Evolutionary conservation across 2,888 invertebrate genomes (phyloP), one percentile per base, ranked within the genome.

Genomic region (Unio delphinus): DNA sequence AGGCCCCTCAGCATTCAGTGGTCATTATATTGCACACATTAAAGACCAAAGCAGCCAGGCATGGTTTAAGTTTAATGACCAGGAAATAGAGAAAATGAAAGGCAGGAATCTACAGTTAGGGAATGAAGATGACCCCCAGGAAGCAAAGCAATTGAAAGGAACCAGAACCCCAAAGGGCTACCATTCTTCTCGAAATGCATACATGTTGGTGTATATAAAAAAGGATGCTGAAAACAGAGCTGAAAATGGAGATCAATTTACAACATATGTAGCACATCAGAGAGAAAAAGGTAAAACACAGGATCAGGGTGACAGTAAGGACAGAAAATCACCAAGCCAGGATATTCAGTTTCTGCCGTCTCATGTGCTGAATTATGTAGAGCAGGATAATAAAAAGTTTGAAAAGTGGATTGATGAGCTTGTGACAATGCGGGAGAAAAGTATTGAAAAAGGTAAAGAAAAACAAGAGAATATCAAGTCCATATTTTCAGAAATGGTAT

Each of bases 51-150:
- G 90, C 18, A 90, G 90, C 26, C 91, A 91, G 26, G 90, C 91
- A 63, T 94, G 94, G 93, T 93, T 92, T 85, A 92, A 92, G 80
- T 94, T 93, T 83, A 93, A 93, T 82, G 94, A 94, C 81, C 92
- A 91, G 81, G 87, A 86, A 34, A 90, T 91, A 7, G 89, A 90
- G 67, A 87, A 89, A 80, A 87, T 90, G 82, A 87, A 86, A 69
- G 89, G 89, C 15, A 87, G 85, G 62, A 86, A 86, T 62, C 78
- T 91, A 28, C 88, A 90, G 63, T 82, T 91, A 45, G 89, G 89
- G 4, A 83, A 83, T 60, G 90, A 91, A 80, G 92, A 92, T 68
- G 91, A 91, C 76, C 88, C 91, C 30, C 74, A 78, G 45, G 70
- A 75, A 30, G 73, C 72, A 34, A 80, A 80, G 61, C 79, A 79